Base-by-base conservation (phyloP, 2,797 vertebrate species). In the Parambassis ranga region DNA sequence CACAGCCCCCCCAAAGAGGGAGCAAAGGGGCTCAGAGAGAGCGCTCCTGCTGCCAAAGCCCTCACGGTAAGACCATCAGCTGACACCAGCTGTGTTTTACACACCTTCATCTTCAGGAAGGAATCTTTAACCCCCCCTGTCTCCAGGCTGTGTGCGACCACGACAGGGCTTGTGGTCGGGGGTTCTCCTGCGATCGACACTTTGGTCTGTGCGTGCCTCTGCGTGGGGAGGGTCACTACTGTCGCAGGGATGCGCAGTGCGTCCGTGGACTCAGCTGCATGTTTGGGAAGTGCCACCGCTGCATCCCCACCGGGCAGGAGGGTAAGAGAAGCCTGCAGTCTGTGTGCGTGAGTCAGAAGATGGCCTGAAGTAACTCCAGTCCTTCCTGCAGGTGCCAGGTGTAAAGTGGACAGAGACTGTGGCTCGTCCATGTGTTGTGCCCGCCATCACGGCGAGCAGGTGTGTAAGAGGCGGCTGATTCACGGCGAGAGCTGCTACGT, bases 271-370 rank as follows among this genome's bases (percentile, higher is more conserved):
- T 95, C 38, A 89, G 90, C 87, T 95, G 95, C 87, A 95, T 94
- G 89, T 96, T 94, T 5, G 94, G 95, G 1, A 93, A 92, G 59
- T 95, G 95, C 75, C 94, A 94, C 23, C 89, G 89, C 79, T 93
- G 91, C 49, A 78, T 86, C 59, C 88, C 93, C 1, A 56, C 81
- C 0, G 93, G 95, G 38, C 91, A 93, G 39, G 93, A 95, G 63
- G 95, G 95, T 95, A 85, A 80, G 74, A 32, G n/a, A n/a, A n/a
- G n/a, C n/a, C n/a, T n/a, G n/a, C n/a, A n/a, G n/a, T n/a, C n/a
- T n/a, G 19, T 10, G 14, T 9, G 7, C 16, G 24, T 20, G 3
- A 10, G 9, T 46, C 16, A 19, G 10, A 39, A 4, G 0, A 39
- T n/a, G 2, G 56, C n/a, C 2, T 20, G 2, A 59, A 13, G 2